Evolutionary conservation across 1,140 invertebrate species (phyloP).

Genomic region (Ceratoteleas bidentatus): DNA sequence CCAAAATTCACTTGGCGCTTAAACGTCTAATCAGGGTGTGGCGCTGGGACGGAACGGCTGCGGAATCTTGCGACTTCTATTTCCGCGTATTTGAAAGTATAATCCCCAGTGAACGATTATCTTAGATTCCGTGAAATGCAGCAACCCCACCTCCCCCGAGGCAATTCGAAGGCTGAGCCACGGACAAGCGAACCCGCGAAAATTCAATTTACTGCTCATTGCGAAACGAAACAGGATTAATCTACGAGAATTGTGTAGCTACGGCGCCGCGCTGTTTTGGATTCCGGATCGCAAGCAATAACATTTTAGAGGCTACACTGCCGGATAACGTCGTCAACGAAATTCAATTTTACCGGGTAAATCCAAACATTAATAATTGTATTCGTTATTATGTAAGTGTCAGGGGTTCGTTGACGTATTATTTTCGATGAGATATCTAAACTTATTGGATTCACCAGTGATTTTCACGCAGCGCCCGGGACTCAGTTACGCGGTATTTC

Average conservation of each 20-base stretch:
- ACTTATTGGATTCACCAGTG: not conserved
- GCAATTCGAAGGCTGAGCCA: constrained; percentile 45
- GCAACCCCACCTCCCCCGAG: constrained; percentile 11
- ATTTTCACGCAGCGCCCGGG: not conserved
- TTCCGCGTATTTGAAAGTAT: constrained; percentile 67
- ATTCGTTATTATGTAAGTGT: constrained; percentile 38
- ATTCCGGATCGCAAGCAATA: constrained; percentile 52
- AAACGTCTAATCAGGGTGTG: constrained; percentile 5
- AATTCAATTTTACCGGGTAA: constrained; percentile 44
- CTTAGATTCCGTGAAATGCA: constrained; percentile 53
- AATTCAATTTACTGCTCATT: constrained; percentile 67
- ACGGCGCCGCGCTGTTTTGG: constrained; percentile 46
- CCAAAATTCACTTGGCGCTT: constrained; percentile 13
- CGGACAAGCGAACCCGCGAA: constrained; percentile 58
- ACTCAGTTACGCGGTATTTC: constrained; percentile 6
- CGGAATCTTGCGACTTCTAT: constrained; percentile 37
- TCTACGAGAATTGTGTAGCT: constrained; percentile 42
- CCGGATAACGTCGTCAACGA: constrained; percentile 39
- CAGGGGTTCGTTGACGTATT: constrained; percentile 6
- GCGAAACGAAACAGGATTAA: constrained; percentile 65
- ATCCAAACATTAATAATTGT: constrained; percentile 47
- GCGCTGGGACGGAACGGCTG: not conserved
- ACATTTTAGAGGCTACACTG: constrained; percentile 39
- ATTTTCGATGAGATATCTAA: constrained; percentile 16
- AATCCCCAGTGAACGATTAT: constrained; percentile 57